Evolutionary conservation across 2,113 vertebrate species (phyloP), one percentile per base, ranked within the genome.

Genomic region (Toxostoma redivivum): DNA sequence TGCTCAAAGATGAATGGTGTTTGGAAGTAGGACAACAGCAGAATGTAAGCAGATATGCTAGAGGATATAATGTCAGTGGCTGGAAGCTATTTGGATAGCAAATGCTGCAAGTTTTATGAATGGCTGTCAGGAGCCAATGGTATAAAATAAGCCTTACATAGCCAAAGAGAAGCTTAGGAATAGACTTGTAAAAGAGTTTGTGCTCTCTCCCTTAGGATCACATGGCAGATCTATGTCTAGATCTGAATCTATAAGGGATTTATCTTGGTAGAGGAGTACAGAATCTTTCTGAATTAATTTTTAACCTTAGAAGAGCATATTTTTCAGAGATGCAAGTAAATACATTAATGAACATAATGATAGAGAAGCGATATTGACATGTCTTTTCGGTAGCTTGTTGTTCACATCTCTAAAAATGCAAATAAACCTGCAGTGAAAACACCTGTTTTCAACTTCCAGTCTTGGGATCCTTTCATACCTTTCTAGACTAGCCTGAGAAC

Each of bases 61-160:
- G 94, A 94, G 95, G 92, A 84, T 92, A 92, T 79, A 94, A 83
- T 91, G 82, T 73, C 92, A 94, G 82, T 96, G 74, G 70, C 90
- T 93, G 93, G 82, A 69, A 96, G 82, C 91, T 95, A 88, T 94
- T 87, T 89, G 65, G 70, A 76, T 66, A 89, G 90, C 83, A 95
- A 96, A 95, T 87, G 85, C 85, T 89, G 70, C 90, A 94, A 87
- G 81, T 95, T 97, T 97, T 95, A 95, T 96, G 96, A 96, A 97
- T 97, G 94, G 86, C 80, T 95, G 71, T 94, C 82, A 88, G 82
- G 84, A 97, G 57, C 65, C 94, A 92, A 93, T 86, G 21, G 2
- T 80, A 67, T 83, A 71, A 96, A 96, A 88, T 76, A 90, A 95
- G 81, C 53, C 80, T 94, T 96, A 90, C 65, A 54, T 94, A 96